phyloP scores from a whole-genome alignment of 2,888 invertebrate species.

The Mycalesis mineus region DNA sequence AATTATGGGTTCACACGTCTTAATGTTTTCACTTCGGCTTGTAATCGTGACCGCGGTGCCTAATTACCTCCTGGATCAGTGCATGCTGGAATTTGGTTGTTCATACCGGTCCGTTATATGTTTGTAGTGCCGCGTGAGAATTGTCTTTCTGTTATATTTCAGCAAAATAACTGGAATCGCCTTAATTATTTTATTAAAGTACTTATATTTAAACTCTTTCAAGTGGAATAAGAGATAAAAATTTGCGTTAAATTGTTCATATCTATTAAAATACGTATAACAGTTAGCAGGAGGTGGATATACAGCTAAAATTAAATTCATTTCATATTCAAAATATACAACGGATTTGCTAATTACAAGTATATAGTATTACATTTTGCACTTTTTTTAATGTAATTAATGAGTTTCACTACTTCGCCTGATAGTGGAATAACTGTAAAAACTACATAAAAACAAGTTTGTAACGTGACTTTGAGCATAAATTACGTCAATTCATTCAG shows the following conservation, averaged over 20 bases:
- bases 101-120: constrained; percentile 58
- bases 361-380: background rate
- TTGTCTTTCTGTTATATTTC: constrained; percentile 7
- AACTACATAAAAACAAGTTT: no score
- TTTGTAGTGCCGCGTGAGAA: constrained; percentile 39
- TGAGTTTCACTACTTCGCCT: background rate
- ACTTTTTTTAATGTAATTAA: background rate
- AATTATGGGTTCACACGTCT: constrained; percentile 73
- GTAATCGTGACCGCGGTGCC: constrained; percentile 65
- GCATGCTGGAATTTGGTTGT: constrained; percentile 62
- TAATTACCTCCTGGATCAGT: constrained; percentile 60
- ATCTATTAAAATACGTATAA: background rate
- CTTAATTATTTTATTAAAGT: background rate
- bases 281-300: background rate
- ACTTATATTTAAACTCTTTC: background rate
- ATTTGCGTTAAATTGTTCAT: background rate
- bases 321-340: no score
- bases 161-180: constrained; percentile 1
- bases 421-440: no score
- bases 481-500: background rate
- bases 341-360: background rate
- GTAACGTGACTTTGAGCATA: background rate
- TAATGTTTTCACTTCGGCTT: constrained; percentile 66
- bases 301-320: background rate
- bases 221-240: no score